Percentiles rank a stretch among this genome's conserved stretches.
Conservation (phyloP, 2,888 invertebrate genomes). For the Metalampra italica region DNA sequence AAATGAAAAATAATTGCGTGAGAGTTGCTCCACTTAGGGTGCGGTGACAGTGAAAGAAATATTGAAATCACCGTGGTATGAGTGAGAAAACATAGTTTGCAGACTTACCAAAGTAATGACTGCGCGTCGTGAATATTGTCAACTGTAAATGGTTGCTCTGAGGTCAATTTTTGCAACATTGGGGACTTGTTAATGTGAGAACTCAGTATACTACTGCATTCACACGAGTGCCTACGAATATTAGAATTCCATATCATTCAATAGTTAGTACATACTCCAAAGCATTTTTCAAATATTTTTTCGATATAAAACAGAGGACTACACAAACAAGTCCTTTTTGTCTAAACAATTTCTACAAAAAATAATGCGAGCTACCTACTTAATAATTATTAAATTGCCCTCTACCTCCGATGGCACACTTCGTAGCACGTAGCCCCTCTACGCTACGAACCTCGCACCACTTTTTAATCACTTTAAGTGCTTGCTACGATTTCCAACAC, state of each 20-base stretch:
- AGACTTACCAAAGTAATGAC: not conserved
- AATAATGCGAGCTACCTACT: not conserved
- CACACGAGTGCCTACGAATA: slow-evolving; percentile 34
- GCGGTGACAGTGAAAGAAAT: slow-evolving; percentile 24
- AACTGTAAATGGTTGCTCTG: slow-evolving; percentile 5
- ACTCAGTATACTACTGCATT: slow-evolving; percentile 29
- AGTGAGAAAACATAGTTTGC: slow-evolving; percentile 17
- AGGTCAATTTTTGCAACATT: slow-evolving; percentile 4
- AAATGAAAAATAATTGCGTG: slow-evolving; percentile 75
- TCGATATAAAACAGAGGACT: too few species aligned
- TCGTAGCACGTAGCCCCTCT: slow-evolving; percentile 21
- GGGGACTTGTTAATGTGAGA: slow-evolving; percentile 55
- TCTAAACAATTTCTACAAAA: slow-evolving; percentile 3
- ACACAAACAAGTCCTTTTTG: too few species aligned
- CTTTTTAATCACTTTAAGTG: slow-evolving; percentile 74
- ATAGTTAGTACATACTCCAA: too few species aligned
- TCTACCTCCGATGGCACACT: slow-evolving; percentile 32
- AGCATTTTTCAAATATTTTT: too few species aligned
- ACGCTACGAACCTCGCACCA: slow-evolving; percentile 33
- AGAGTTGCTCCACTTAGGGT: slow-evolving; percentile 26
- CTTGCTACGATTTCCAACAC: slow-evolving; percentile 60
- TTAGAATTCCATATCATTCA: not conserved
- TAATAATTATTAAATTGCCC: slow-evolving; percentile 7
- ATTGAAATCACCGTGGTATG: slow-evolving; percentile 16
- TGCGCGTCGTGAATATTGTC: not conserved